Base-by-base conservation (phyloP, 1,140 invertebrate species). In the Drosophila parvula region DNA sequence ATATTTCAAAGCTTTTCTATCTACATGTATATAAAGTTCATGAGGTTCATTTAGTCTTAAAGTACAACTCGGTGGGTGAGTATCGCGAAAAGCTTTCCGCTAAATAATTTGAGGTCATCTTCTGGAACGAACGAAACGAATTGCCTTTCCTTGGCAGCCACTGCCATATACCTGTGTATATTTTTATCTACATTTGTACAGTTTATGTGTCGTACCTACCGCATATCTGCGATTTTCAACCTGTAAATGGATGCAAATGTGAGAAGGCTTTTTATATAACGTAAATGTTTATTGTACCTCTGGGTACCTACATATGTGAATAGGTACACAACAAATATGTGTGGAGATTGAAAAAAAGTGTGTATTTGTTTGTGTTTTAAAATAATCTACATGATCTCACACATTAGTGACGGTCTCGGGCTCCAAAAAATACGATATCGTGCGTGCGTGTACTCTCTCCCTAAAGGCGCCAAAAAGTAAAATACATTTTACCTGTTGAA, bases 41-140 rank as follows among this genome's bases (percentile, higher is more conserved):
- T 73, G 69, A 82, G 76, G 80, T 83, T 84, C 64, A 68, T 84
- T 84, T 77, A 84, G 81, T 84, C 81, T 78, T 80, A 58, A 62
- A 84, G 67, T 74, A 80, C 63, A 69, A 84, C 74, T 84, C 74
- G 68, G 77, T 80, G 81, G 73, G 75, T 84, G 56, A 84, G 68
- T 76, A 76, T 76, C 74, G 55, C 78, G 63, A 80, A 76, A 64
- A 84, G 65, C 73, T 77, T 77, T 64, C 62, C 60, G 76, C 77
- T 64, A 57, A 74, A 74, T 61, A 83, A 75, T 53, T 81, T 81
- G 74, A 79, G 81, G 83, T 84, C 81, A 84, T 84, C 81, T 55
- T 28, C 27, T 55, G 50, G 62, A 40, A 41, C 50, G 28, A 41
- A 4, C 43, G 45, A 44, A 45, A 38, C 41, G 56, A 38, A 74